A percentile compares a stretch with the other conserved stretches of the same genome.
These are phyloP conservation scores for Sycophila sp. DNA, from an alignment of 1,140 invertebrate species.

Conservation along the genomic window DNA sequence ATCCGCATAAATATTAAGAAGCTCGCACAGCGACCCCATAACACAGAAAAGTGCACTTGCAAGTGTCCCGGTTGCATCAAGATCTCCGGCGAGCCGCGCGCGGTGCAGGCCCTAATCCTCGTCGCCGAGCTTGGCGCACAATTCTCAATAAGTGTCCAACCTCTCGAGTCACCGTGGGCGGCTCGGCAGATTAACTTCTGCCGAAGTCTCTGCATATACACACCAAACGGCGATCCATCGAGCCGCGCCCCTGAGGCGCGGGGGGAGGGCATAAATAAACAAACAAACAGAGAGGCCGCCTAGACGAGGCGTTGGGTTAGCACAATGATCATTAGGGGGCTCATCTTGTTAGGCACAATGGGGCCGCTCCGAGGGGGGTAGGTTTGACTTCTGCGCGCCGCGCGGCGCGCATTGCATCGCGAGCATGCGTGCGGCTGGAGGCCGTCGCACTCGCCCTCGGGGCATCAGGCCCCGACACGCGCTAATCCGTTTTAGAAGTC, in stretches of 20 bases:
- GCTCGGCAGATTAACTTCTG: constrained; percentile 12
- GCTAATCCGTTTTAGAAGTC: constrained; percentile 25
- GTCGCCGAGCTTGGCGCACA: not conserved
- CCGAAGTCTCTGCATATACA: too few relatives aligned
- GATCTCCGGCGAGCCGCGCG: too few relatives aligned
- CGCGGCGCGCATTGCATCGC: not conserved
- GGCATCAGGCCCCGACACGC: too few relatives aligned
- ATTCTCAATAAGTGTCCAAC: not conserved
- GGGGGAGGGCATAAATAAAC: constrained; percentile 23
- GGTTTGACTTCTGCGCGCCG: not conserved
- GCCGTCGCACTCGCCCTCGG: too few relatives aligned
- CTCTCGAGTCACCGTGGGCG: not conserved
- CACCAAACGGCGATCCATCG: too few relatives aligned
- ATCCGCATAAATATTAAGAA: too few relatives aligned
- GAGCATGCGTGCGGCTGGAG: not conserved
- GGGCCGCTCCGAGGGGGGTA: constrained; percentile 1
- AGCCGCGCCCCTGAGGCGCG: too few relatives aligned
- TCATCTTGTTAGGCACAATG: constrained; percentile 18
- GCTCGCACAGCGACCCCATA: too few relatives aligned
- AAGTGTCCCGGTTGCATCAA: too few relatives aligned
- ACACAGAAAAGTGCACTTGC: too few relatives aligned
- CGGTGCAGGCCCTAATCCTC: too few relatives aligned
- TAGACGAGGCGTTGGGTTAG: constrained; percentile 11
- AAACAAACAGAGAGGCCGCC: not conserved
- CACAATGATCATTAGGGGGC: constrained; percentile 29